Base-by-base conservation (phyloP, 2,797 vertebrate genomes). In the Ataeniobius toweri region DNA sequence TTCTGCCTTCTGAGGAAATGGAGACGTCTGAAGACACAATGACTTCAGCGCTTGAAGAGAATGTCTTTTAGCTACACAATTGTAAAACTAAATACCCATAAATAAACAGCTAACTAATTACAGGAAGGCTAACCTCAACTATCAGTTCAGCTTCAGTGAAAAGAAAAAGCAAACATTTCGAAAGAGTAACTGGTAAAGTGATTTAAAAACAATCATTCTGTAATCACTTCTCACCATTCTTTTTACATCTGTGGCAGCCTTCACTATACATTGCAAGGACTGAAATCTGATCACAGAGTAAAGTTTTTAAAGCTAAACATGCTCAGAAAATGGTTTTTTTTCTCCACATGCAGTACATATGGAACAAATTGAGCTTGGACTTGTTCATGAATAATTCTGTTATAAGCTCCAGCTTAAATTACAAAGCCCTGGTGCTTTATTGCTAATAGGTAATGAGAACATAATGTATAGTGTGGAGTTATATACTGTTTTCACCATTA, bases 1-100 rank as follows among this genome's bases (percentile, higher is more conserved):
- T 76, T 80, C 80, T 83, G 80, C 77, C 31, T 73, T 87, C 78
- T 79, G 59, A 82, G 67, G 81, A 75, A 84, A 75, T 59, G 71
- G 68, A 81, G 51, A 78, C 7, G 68, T 84, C 74, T 87, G 77
- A 86, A 81, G 80, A 73, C 70, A 85, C 76, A 73, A 20, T 3
- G 16, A 12, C 56, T 74, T 59, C 73, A 59, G 22, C 22, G 18
- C 76, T 44, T 41, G 83, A 51, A 81, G 75, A 55, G 70, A 78
- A 22, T 24, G 65, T 18, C 36, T 61, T 50, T 48, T 24, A 74
- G 28, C 26, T 53, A 6, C 18, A 65, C 6, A 4, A 6, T 31
- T 56, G 5, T 6, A 74, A 50, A 63, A 59, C 39, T 2, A 59
- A 59, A 59, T 14, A 5, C 1, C 31, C 39, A n/a, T 1, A 68